Evolutionary conservation across 2,888 invertebrate genomes (phyloP), one percentile per base, ranked within the genome.

Genomic region (Linyphia triangularis): DNA sequence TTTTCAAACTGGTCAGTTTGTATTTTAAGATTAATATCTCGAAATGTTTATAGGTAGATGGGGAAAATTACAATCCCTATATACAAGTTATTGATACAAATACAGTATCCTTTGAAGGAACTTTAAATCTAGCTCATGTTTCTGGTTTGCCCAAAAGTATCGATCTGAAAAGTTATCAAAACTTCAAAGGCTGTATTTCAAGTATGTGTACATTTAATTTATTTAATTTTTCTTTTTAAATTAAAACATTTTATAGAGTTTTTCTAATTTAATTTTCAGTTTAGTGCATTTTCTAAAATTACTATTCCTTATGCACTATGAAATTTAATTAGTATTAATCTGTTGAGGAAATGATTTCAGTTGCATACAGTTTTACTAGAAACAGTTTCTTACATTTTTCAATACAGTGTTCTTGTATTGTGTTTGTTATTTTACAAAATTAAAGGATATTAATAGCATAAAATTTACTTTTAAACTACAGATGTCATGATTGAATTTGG

Each of bases 401-500:
- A 13, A 43, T 16, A 10, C 1, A 1, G 16, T 43, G 10, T 43
- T 43, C 43, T 13, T 13, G 43, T 13, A 43, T 43, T 43, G 10
- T 43, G 16, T 43, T 43, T 43, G 16, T 43, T 43, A 0, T 43
- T 43, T 43, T 43, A 16, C 16, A 43, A 16, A 43, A 43, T 43
- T 43, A 16, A 43, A 13, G 10, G 43, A 43, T 13, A 16, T 43
- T 43, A 16, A 43, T 13, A 1, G 1, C 16, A 51, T 16, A 3
- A 51, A 13, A 7, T 16, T 16, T 10, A 5, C 5, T 51, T 51
- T 16, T 3, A 13, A 16, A 51, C 40, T 63, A 0, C 13, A 97
- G 97, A 97, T 93, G 96, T 97, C 69, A 95, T 96, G 90, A 95
- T 97, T 89, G 95, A 96, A 93, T 95, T 97, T 88, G 97, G 97